Evolutionary conservation across 2,888 invertebrate species (phyloP).

Genomic region (Thymelicus acteon): DNA sequence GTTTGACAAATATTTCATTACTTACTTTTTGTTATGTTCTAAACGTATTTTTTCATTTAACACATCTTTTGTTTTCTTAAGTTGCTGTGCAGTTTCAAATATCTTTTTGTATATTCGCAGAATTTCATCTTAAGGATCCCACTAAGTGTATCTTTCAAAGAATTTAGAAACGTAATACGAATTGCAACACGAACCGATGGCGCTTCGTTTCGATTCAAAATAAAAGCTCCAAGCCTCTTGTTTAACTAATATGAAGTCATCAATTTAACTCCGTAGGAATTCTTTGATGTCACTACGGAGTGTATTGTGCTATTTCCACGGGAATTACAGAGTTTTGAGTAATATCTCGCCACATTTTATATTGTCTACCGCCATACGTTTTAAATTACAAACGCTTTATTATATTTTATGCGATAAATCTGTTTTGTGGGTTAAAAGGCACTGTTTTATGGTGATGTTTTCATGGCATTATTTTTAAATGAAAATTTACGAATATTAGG

Average conservation of each 20-base stretch:
- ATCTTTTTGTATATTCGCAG: constrained; percentile 9
- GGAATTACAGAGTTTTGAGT: constrained; percentile 37
- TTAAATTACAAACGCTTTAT: constrained; percentile 34
- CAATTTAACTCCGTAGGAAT: constrained; percentile 54
- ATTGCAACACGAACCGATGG: constrained; percentile 30
- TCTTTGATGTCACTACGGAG: constrained; percentile 61
- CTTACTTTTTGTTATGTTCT: constrained; percentile 3
- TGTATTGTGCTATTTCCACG: constrained; percentile 37
- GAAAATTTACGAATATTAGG: no score
- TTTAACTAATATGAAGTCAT: constrained; percentile 59
- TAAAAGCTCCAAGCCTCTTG: constrained; percentile 44
- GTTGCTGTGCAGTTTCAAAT: neutral
- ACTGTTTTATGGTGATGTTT: neutral
- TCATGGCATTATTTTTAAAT: constrained; percentile 1
- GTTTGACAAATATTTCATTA: constrained; percentile 17
- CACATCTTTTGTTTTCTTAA: neutral
- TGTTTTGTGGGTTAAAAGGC: constrained; percentile 1
- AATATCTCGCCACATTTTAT: constrained; percentile 37
- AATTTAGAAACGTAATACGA: constrained; percentile 33
- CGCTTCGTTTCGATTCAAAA: constrained; percentile 39
- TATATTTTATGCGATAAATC: constrained; percentile 22
- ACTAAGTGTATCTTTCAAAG: constrained; percentile 33
- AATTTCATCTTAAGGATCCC: constrained; percentile 12
- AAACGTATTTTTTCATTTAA: constrained; percentile 9
- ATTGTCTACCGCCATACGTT: constrained; percentile 34